Evolutionary conservation across 1,140 invertebrate species (phyloP).

Genomic region (Temnothorax nylanderi): DNA sequence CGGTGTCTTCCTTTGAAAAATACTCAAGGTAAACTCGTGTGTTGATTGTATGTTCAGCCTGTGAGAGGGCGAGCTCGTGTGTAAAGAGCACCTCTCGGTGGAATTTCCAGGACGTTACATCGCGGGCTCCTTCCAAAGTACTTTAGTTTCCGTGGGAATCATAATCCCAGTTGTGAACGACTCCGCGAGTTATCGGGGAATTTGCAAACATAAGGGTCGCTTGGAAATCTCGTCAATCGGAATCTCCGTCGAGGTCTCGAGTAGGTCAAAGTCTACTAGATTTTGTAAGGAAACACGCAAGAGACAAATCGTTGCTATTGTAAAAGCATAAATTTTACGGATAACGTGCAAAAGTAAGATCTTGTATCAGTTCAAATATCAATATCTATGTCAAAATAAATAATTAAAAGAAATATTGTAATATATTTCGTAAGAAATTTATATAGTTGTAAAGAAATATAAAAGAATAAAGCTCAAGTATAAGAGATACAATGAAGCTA

Average conservation of each 20-base stretch:
- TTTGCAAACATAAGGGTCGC: constrained; percentile 61
- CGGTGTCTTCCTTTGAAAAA: constrained; percentile 79
- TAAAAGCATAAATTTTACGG: background rate
- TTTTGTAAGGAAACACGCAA: background rate
- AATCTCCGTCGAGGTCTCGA: constrained; percentile 47
- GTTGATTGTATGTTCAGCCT: constrained; percentile 75
- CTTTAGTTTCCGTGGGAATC: constrained; percentile 73
- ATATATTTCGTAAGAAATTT: background rate
- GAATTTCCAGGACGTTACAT: constrained; percentile 75
- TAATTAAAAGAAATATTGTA: background rate
- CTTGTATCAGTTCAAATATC: background rate
- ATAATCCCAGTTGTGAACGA: constrained; percentile 67
- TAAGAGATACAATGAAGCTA: background rate
- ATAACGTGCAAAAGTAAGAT: background rate
- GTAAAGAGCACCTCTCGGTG: constrained; percentile 71
- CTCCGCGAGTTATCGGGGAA: constrained; percentile 64
- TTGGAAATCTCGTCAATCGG: constrained; percentile 42
- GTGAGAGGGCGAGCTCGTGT: constrained; percentile 68
- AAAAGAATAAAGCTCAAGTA: background rate
- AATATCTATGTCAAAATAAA: background rate
- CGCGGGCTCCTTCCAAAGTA: constrained; percentile 64
- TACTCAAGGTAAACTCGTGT: constrained; percentile 75
- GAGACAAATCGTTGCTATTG: background rate
- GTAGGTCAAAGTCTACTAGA: constrained; percentile 3
- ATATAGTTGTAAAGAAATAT: background rate